Evolutionary conservation across 2,888 invertebrate genomes (phyloP), one percentile per base, ranked within the genome.

Genomic region (Rosalia funebris): DNA sequence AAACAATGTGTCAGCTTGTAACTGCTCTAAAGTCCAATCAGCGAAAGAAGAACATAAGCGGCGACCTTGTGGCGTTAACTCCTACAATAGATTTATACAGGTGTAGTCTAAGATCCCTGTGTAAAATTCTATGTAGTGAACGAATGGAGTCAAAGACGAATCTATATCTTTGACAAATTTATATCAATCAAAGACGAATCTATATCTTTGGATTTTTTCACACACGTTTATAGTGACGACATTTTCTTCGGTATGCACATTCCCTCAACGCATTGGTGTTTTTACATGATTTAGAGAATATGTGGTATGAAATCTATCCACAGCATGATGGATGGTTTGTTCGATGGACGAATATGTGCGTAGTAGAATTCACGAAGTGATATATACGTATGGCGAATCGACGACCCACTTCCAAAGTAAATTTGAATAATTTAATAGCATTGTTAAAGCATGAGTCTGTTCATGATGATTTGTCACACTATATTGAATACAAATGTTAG

Each of bases 1-100:
- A 37, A 37, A 37, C 37, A 37, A 37, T 37, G 37, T 3, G 37
- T 37, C 37, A 14, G 16, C 19, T 44, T 44, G 16, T 15, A 44
- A 19, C 11, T 44, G 19, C 14, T 17, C 16, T 44, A 15, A 12
- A 44, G 44, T 5, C 17, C 14, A 44, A 14, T 44, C 17, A 16
- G n/a, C 44, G n/a, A 44, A 44, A 11, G 16, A n/a, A 44, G 9
- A n/a, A 44, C 17, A 5, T 15, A 44, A 44, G 16, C 17, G n/a
- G 14, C 14, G 17, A n/a, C n/a, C 15, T 25, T 25, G 25, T 25
- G 25, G 25, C 9, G 3, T 25, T 25, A 25, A 25, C 9, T 25
- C 9, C 4, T 25, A 9, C 25, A 25, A 3, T 25, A 25, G 25
- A 9, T 5, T 25, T 9, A 5, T 25, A 25, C 9, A 3, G 9